A percentile compares a stretch with the other conserved stretches of the same genome.
These are phyloP conservation scores for Papilio glaucus DNA, from an alignment of 1,140 invertebrate genomes.

Conservation along the genomic window DNA sequence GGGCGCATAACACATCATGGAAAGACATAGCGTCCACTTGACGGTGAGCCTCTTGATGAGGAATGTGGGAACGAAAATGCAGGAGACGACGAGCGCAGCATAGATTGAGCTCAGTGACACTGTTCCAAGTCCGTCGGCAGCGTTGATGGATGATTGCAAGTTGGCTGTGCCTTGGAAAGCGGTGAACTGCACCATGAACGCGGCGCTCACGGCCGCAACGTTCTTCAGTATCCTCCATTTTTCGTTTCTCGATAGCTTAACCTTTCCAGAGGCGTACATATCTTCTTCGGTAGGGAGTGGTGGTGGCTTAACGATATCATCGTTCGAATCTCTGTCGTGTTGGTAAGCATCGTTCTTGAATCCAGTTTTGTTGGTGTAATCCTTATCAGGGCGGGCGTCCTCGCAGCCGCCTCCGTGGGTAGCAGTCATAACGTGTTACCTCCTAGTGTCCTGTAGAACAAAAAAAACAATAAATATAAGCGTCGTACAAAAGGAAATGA, in stretches of 20 bases:
- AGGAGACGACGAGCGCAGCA: constrained; percentile 94
- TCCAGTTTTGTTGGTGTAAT: constrained; percentile 75
- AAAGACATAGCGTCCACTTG: constrained; percentile 96
- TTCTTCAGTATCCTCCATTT: constrained; percentile 95
- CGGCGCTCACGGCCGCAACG: constrained; percentile 91
- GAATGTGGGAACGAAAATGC: constrained; percentile 96
- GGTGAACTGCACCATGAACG: constrained; percentile 97
- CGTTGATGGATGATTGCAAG: constrained; percentile 94
- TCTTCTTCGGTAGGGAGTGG: constrained; percentile 86
- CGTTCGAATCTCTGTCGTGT: constrained; percentile 82
- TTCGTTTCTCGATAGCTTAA: constrained; percentile 89
- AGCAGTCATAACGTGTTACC: constrained; percentile 77
- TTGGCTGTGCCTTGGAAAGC: constrained; percentile 95
- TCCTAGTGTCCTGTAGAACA: constrained; percentile 65
- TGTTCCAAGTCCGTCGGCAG: constrained; percentile 91
- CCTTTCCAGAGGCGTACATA: constrained; percentile 88
- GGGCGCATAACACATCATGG: constrained; percentile 95
- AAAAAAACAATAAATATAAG: constrained; percentile 34
- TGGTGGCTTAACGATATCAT: constrained; percentile 86
- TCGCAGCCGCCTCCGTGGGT: constrained; percentile 79
- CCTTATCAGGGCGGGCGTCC: constrained; percentile 75
- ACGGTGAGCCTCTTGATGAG: constrained; percentile 95
- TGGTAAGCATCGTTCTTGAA: constrained; percentile 89
- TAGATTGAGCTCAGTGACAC: constrained; percentile 94
- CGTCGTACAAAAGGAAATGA: background rate